Conservation (phyloP, 2,888 invertebrate species). For the Amphimallon solstitiale region DNA sequence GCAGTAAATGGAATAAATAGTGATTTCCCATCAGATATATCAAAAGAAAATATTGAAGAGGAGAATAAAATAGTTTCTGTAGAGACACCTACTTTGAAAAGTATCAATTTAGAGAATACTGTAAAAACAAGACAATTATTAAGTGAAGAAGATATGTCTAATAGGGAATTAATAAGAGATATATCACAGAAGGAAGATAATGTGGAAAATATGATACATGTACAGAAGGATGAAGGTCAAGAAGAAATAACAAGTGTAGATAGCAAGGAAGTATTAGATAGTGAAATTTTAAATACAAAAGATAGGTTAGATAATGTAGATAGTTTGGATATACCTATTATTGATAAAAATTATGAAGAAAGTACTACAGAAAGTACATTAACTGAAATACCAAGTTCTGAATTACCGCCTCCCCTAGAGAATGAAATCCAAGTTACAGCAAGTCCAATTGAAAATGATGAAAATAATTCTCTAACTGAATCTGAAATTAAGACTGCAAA, state of each 20-base stretch:
- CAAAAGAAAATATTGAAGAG: no score
- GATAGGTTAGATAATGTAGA: background rate
- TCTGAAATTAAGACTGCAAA: background rate
- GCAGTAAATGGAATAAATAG: no score
- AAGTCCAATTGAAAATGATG: slow-evolving; percentile 5
- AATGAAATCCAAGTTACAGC: background rate
- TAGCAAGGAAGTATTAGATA: background rate
- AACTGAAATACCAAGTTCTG: background rate
- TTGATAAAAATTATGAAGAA: background rate
- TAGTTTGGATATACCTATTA: background rate
- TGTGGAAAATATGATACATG: background rate
- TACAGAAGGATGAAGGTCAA: background rate
- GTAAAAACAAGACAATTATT: slow-evolving; percentile 17
- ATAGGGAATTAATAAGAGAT: no score
- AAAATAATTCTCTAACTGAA: no score
- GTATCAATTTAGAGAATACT: background rate
- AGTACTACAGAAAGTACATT: slow-evolving; percentile 6
- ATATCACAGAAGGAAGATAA: background rate
- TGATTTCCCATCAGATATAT: no score
- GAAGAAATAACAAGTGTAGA: background rate
- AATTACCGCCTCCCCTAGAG: background rate
- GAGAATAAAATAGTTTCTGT: background rate
- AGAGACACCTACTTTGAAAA: no score
- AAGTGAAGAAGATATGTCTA: slow-evolving; percentile 5
- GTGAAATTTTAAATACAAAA: background rate